phyloP scores from a whole-genome alignment of 2,113 vertebrate genomes.

The Hiodon tergisus region DNA sequence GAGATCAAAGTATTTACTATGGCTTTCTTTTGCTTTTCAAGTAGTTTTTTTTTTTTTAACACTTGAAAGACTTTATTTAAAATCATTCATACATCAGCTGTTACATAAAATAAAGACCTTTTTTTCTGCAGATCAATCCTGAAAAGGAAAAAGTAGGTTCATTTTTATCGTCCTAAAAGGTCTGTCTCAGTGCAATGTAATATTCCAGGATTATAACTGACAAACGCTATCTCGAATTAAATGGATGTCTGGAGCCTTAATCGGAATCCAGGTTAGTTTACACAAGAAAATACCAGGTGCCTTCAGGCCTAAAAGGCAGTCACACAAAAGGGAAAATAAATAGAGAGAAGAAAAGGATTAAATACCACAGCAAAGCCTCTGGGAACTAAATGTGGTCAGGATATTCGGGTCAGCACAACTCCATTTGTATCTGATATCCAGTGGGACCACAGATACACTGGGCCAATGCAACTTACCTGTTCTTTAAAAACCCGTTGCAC shows the following conservation, averaged over 20 bases:
- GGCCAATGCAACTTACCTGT: constrained; percentile 57
- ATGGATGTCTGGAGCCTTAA: constrained; percentile 35
- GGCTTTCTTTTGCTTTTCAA: no score
- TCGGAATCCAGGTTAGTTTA: constrained; percentile 45
- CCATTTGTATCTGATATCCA: constrained; percentile 64
- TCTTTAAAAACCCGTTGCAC: constrained; percentile 52
- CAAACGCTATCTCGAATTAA: constrained; percentile 58
- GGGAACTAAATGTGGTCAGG: constrained; percentile 57
- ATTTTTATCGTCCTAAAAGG: constrained; percentile 30
- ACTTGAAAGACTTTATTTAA: background rate
- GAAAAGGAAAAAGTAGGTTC: no score
- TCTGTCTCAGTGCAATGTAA: constrained; percentile 28
- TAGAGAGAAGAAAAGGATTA: constrained; percentile 53
- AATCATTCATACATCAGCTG: background rate
- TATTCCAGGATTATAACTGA: constrained; percentile 46
- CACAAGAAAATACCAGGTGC: constrained; percentile 58
- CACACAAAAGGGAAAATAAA: constrained; percentile 57
- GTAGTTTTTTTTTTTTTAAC: background rate
- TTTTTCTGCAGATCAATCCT: no score
- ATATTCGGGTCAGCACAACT: constrained; percentile 65
- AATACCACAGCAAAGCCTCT: constrained; percentile 51
- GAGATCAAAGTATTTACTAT: constrained; percentile 20
- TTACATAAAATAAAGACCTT: constrained; percentile 10
- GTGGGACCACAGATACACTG: constrained; percentile 53
- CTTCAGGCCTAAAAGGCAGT: constrained; percentile 49